Percentiles rank a stretch among this genome's conserved stretches.
Conservation (phyloP, 2,797 vertebrate species). For the Mormyrops boulengeri region DNA sequence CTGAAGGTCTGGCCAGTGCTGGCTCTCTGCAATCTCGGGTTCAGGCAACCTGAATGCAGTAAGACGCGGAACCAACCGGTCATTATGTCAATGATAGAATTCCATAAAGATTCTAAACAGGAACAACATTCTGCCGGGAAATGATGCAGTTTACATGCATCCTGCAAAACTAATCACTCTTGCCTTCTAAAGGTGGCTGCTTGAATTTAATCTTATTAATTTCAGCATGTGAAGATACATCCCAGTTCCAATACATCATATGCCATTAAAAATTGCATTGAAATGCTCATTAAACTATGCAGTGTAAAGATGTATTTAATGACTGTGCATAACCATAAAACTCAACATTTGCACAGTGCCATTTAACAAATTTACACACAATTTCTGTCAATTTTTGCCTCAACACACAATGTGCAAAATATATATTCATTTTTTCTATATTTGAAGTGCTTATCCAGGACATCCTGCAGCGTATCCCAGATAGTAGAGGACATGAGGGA, state of each 20-base stretch:
- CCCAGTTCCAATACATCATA: neutral
- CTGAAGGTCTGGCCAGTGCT: neutral
- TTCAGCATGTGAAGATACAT: neutral
- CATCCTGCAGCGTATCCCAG: neutral
- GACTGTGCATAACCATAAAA: neutral
- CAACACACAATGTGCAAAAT: neutral
- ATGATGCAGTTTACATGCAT: neutral
- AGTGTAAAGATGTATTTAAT: neutral
- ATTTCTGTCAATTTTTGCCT: neutral
- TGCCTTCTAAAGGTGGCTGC: neutral
- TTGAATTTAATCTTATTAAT: neutral
- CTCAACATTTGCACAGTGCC: neutral
- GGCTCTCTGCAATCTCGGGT: neutral
- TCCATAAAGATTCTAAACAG: neutral
- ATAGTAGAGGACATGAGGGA: neutral
- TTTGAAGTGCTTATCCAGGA: neutral
- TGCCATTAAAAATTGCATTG: neutral
- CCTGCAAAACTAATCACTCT: neutral
- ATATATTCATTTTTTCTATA: neutral
- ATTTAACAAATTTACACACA: neutral
- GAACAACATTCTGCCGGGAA: neutral
- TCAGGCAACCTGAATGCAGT: neutral
- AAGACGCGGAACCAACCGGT: neutral
- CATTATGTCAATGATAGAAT: neutral
- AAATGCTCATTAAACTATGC: slow-evolving; percentile 1